phyloP scores from a whole-genome alignment of 2,113 vertebrate species.

The Promerops cafer region DNA sequence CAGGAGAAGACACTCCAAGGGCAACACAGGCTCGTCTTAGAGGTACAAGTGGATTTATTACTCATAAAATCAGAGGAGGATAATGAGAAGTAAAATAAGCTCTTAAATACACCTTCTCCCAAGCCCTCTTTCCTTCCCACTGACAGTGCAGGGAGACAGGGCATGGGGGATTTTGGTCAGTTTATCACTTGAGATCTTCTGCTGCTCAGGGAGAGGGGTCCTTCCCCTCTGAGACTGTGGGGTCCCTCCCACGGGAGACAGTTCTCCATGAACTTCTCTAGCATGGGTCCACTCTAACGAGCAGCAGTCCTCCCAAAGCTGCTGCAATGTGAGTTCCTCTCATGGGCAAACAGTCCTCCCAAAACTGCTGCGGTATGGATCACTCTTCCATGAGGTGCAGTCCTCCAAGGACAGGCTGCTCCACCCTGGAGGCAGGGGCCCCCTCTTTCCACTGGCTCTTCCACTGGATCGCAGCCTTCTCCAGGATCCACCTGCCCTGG shows the following conservation, averaged over 20 bases:
- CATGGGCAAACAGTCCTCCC: not conserved
- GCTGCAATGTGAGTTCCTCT: not conserved
- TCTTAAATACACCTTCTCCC: not conserved
- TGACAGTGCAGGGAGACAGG: not conserved
- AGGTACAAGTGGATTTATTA: not conserved
- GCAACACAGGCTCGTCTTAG: not conserved
- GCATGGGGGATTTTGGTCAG: not conserved
- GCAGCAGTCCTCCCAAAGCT: not conserved
- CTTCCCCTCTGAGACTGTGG: not conserved
- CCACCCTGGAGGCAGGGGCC: not conserved
- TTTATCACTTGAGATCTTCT: not conserved
- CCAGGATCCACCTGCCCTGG: too few relatives aligned
- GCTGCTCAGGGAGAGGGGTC: not conserved
- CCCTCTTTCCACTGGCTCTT: not conserved
- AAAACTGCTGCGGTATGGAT: fast-evolving
- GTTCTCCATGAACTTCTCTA: not conserved
- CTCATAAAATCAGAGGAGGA: not conserved
- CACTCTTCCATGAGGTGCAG: not conserved
- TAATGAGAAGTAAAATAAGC: not conserved
- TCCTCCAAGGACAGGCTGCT: not conserved
- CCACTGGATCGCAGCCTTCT: not conserved
- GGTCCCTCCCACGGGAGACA: not conserved
- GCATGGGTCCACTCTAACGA: fast-evolving
- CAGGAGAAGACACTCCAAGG: not conserved
- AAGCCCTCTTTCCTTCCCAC: not conserved